A percentile compares a stretch with the other conserved stretches of the same genome.
Conservation (phyloP, 2,113 vertebrate species). For the Apeltes quadracus region DNA sequence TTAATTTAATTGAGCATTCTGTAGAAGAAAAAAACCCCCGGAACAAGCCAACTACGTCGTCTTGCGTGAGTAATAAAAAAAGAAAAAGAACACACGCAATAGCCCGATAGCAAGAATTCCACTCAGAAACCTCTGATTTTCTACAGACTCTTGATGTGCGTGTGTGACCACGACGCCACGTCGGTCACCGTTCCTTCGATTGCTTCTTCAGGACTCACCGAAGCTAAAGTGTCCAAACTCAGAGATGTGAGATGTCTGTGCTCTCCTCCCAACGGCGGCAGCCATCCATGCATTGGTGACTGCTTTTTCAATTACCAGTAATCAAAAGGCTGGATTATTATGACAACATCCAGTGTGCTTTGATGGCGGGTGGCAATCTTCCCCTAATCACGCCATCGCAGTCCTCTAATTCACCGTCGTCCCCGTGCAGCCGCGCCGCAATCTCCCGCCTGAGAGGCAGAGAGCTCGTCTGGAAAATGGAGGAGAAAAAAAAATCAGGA, state of each 20-base stretch:
- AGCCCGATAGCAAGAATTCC: conserved; percentile 18
- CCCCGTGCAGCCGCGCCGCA: conserved; percentile 69
- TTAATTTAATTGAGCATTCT: neutral
- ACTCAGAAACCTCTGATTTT: conserved; percentile 33
- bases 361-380: conserved; percentile 78
- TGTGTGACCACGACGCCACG: neutral
- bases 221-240: conserved; percentile 31
- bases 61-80: too few species aligned
- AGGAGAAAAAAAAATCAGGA: conserved; percentile 44
- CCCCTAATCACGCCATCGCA: conserved; percentile 78
- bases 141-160: conserved; percentile 16
- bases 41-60: too few species aligned
- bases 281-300: conserved; percentile 62
- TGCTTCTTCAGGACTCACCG: conserved; percentile 23
- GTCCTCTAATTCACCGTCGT: conserved; percentile 85
- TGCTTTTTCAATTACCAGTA: conserved; percentile 75
- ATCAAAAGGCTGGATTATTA: conserved; percentile 72
- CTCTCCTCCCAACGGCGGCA: conserved; percentile 20
- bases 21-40: too few species aligned
- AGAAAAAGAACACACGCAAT: neutral
- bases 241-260: neutral
- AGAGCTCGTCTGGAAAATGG: conserved; percentile 74
- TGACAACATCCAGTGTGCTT: conserved; percentile 74
- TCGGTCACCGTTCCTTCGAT: conserved; percentile 37
- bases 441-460: conserved; percentile 76